Conservation (phyloP, 2,113 vertebrate species). For the Elachura formosa region DNA sequence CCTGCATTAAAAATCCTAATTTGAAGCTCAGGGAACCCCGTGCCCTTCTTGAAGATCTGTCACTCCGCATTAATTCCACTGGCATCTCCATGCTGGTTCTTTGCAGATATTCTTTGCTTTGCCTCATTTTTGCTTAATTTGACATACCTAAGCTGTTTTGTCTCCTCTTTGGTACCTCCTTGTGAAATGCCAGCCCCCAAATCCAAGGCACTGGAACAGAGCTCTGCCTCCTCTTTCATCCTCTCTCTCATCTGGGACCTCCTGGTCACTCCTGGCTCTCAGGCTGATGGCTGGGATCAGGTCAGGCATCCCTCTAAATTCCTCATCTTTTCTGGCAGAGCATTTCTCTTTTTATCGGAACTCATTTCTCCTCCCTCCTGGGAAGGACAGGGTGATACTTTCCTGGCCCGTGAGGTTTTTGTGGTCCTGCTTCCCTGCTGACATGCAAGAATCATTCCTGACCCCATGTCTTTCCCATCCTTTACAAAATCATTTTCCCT, state of each 20-base stretch:
- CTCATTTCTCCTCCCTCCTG: neutral
- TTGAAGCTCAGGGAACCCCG: neutral
- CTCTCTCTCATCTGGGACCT: accelerated
- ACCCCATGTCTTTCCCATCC: neutral
- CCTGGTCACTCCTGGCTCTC: neutral
- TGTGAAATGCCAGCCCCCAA: accelerated
- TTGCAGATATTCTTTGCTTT: neutral
- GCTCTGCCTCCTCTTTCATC: neutral
- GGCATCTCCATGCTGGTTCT: neutral
- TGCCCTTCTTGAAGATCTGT: neutral
- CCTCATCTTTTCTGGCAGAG: neutral
- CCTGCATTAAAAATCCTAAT: neutral
- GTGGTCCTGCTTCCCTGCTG: neutral
- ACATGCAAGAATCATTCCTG: neutral
- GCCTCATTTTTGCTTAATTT: neutral
- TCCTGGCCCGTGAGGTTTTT: accelerated
- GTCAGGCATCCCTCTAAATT: neutral
- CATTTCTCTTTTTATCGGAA: neutral
- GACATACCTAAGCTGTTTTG: neutral
- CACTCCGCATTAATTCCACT: neutral
- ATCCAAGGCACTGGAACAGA: neutral
- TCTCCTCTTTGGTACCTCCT: neutral
- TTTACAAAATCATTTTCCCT: neutral
- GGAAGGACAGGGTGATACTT: neutral
- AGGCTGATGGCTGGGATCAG: neutral